Conservation (phyloP, 2,113 vertebrate genomes). For the Myiozetetes cayanensis region DNA sequence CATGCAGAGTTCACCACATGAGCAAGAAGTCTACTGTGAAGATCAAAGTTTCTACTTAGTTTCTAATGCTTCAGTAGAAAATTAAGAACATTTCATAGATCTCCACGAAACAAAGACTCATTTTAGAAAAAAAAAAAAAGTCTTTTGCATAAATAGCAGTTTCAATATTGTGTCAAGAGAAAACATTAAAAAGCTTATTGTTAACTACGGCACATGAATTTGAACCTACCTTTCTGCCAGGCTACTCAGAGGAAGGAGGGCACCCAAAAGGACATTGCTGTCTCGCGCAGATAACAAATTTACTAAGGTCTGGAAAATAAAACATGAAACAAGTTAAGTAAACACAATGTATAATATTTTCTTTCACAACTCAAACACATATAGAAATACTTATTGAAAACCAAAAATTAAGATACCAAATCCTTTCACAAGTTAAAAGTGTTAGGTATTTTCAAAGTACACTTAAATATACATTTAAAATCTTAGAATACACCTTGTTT, state of each 20-base stretch:
- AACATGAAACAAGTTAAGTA: background rate
- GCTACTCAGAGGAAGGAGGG: conserved; percentile 82
- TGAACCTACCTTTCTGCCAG: conserved; percentile 83
- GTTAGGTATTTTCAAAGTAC: background rate
- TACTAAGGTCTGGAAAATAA: conserved; percentile 79
- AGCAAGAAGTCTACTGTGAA: background rate
- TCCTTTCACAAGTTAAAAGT: background rate
- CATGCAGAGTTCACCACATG: background rate
- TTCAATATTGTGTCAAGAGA: background rate
- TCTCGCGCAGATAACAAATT: conserved; percentile 83
- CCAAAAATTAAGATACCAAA: background rate
- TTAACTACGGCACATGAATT: background rate
- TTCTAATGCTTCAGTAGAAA: background rate
- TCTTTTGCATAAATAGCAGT: background rate
- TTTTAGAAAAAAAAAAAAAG: background rate
- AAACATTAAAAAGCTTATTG: background rate
- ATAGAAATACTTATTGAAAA: background rate
- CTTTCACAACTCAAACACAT: background rate
- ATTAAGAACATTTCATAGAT: background rate
- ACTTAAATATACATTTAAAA: background rate
- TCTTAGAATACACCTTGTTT: background rate
- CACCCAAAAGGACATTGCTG: conserved; percentile 81
- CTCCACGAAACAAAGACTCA: background rate
- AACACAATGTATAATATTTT: background rate
- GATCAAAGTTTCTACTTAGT: background rate